Percentiles rank a stretch among this genome's conserved stretches.
Evolutionary conservation across 2,797 vertebrate species (phyloP).

Genomic region (Strix occidentalis): DNA sequence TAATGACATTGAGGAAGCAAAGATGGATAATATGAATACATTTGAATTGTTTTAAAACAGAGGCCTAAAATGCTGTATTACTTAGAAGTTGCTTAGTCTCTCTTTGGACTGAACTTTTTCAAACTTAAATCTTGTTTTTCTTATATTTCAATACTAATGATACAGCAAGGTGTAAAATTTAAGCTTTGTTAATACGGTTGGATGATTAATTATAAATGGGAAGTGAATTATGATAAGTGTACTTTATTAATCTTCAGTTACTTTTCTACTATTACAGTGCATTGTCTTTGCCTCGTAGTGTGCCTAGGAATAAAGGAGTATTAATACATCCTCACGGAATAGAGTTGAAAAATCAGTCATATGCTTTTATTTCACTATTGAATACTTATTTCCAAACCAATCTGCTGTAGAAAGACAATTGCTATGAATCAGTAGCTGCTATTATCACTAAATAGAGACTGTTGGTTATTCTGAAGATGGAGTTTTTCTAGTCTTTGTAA

Average conservation of each 20-base stretch:
- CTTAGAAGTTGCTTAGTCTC: background rate
- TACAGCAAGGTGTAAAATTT: background rate
- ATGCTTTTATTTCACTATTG: background rate
- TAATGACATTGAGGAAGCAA: background rate
- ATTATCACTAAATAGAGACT: background rate
- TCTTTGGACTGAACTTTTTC: background rate
- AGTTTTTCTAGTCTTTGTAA: background rate
- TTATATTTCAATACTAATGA: background rate
- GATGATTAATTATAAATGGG: background rate
- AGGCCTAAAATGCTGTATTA: background rate
- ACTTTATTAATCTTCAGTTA: background rate
- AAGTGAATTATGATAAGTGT: background rate
- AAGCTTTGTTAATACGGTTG: background rate
- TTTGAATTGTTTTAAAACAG: background rate
- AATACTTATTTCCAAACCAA: conserved; percentile 38
- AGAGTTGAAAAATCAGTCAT: background rate
- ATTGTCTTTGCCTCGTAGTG: background rate
- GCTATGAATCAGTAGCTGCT: background rate
- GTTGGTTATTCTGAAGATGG: background rate
- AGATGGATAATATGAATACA: background rate
- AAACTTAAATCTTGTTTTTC: background rate
- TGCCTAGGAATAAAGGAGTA: background rate
- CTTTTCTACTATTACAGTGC: background rate
- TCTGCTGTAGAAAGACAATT: background rate
- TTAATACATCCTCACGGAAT: background rate